Evolutionary conservation across 2,888 invertebrate species (phyloP).

Genomic region (Cephonodes hylas): DNA sequence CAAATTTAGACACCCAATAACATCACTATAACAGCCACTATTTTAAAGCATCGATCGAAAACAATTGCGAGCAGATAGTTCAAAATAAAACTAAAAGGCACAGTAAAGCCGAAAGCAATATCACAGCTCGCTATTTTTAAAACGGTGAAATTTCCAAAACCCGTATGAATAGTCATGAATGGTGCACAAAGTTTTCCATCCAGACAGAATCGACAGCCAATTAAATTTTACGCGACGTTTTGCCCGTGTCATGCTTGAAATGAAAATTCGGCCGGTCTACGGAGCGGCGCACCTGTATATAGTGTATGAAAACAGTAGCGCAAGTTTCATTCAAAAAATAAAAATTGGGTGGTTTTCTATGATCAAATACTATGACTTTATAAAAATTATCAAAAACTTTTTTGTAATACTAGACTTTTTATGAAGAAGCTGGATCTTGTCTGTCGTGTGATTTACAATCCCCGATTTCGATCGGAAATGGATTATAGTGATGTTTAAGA

Average conservation of each 20-base stretch:
- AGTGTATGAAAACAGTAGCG: background rate
- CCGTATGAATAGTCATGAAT: background rate
- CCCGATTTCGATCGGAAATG: too few relatives aligned
- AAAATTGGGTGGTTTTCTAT: background rate
- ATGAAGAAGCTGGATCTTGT: too few relatives aligned
- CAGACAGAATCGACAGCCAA: constrained; percentile 1
- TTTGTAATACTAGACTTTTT: too few relatives aligned
- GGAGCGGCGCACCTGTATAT: background rate
- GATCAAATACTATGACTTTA: too few relatives aligned
- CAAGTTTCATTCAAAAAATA: background rate
- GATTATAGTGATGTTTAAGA: too few relatives aligned
- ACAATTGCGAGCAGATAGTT: background rate
- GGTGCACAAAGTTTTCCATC: background rate
- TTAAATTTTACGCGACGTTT: constrained; percentile 2
- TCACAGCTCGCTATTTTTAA: background rate
- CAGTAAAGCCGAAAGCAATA: background rate
- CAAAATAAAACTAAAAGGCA: too few relatives aligned
- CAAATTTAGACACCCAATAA: too few relatives aligned
- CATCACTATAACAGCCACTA: too few relatives aligned
- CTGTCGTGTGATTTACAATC: too few relatives aligned
- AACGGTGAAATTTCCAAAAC: background rate
- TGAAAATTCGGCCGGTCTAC: background rate
- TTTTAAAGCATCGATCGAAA: background rate
- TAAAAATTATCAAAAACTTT: too few relatives aligned
- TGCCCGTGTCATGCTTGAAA: background rate